phyloP scores from a whole-genome alignment of 2,113 vertebrate genomes.

The Euleptes europaea region DNA sequence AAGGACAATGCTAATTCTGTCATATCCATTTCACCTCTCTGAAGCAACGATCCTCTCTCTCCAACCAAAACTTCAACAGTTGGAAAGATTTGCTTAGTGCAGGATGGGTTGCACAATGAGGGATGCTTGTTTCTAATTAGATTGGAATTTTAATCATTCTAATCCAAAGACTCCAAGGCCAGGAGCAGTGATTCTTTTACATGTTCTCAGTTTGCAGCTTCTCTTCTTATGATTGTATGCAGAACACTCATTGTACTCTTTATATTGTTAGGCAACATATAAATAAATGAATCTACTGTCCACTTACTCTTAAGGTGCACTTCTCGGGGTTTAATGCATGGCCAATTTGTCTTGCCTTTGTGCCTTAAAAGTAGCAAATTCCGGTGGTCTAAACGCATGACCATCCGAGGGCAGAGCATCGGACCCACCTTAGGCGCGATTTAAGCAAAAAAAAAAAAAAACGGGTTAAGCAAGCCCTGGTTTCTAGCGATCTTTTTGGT shows the following conservation, averaged over 20 bases:
- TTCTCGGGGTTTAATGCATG: no score
- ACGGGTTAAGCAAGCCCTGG: no score
- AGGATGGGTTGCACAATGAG: background rate
- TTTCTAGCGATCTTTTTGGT: no score
- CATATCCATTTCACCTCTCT: background rate
- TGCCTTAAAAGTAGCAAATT: no score
- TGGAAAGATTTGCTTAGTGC: background rate
- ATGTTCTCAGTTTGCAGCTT: background rate
- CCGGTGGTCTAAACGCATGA: no score
- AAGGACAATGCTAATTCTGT: background rate
- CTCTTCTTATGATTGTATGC: background rate
- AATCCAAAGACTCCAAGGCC: background rate
- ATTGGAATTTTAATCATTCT: background rate
- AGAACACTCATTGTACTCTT: background rate
- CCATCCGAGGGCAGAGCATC: no score
- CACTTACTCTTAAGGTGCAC: background rate
- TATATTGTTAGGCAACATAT: background rate
- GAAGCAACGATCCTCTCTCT: background rate
- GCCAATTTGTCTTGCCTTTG: no score
- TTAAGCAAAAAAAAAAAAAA: no score
- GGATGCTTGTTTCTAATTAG: background rate
- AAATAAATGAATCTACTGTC: conserved; percentile 20
- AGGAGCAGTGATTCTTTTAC: background rate
- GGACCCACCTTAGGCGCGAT: no score
- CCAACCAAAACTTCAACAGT: background rate